Evolutionary conservation across 2,888 invertebrate species (phyloP).

Genomic region (Steinernema scapterisci): DNA sequence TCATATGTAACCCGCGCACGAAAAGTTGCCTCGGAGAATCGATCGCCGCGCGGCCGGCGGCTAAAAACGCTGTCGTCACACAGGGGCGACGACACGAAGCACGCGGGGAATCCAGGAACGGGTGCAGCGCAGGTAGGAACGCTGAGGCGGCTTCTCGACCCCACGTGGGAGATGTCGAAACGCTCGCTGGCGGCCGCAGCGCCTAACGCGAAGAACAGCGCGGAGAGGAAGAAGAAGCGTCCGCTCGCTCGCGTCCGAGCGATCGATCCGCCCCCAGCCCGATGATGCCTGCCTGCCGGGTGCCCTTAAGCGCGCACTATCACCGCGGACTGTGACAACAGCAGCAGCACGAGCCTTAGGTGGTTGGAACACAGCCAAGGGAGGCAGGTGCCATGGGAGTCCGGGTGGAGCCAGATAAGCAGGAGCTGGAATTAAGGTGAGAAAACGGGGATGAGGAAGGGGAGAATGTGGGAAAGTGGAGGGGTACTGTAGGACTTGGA

Average conservation of each 20-base stretch:
- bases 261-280: background rate
- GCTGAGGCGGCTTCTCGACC: background rate
- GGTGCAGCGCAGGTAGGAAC: background rate
- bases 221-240: background rate
- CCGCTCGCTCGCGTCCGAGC: background rate
- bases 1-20: slow-evolving; percentile 1
- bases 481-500: no score
- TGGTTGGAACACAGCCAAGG: no score
- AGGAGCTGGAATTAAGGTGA: no score
- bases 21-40: background rate
- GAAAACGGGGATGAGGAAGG: no score
- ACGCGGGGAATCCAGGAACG: background rate
- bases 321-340: no score
- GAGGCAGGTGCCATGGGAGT: no score
- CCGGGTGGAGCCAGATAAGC: no score
- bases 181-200: background rate
- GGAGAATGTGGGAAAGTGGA: no score
- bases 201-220: background rate
- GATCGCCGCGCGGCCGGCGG: background rate
- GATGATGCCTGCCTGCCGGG: background rate
- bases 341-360: no score
- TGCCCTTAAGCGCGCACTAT: background rate
- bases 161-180: background rate
- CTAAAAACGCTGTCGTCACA: background rate
- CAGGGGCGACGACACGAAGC: background rate